Evolutionary conservation across 2,113 vertebrate species (phyloP), one percentile per base, ranked within the genome.

Genomic region (Cyanoramphus novaezelandiae): DNA sequence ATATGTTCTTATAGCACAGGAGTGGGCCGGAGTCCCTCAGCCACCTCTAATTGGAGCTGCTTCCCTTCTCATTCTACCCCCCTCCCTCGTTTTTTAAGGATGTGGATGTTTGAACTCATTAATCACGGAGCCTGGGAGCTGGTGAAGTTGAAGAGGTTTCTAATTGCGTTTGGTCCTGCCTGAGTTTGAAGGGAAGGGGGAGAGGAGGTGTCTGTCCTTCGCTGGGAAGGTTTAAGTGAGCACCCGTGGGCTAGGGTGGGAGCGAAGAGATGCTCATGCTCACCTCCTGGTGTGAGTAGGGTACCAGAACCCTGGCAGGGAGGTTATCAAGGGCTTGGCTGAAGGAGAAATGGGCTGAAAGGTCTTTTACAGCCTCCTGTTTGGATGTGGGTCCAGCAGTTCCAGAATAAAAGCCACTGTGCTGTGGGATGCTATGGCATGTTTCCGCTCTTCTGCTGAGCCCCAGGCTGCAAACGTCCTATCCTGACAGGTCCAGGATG

Each of bases 1-100:
- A 76, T 84, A 46, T 85, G 88, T 96, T 94, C 95, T 96, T 92
- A 77, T 6, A 88, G 95, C 67, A 10, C 88, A 37, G 69, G 92
- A 92, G 93, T 9, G 92, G 96, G 88, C 90, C 50, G 1, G 95
- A 83, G 92, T 94, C 95, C 97, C 95, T 88, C 16, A 53, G 93
- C 96, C 5, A 47, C 87, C 91, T 91, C 81, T 67, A 90, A 83
- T 60, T 88, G 95, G 84, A 96, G 93, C 90, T 92, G 76, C 75
- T 93, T 91, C 49, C 12, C 85, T 84, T 46, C 77, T 74, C 9
- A 57, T 50, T 53, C 80, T 68, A 39, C 44, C 6, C 31, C 28
- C 23, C 12, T 5, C 3, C 2, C 5, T 2, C 39, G 11, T 53
- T 69, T 94, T 94, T 86, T 44, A 39, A 71, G 76, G 90, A 64